Conservation (phyloP, 2,888 invertebrate species). For the Cantharis rufa region DNA sequence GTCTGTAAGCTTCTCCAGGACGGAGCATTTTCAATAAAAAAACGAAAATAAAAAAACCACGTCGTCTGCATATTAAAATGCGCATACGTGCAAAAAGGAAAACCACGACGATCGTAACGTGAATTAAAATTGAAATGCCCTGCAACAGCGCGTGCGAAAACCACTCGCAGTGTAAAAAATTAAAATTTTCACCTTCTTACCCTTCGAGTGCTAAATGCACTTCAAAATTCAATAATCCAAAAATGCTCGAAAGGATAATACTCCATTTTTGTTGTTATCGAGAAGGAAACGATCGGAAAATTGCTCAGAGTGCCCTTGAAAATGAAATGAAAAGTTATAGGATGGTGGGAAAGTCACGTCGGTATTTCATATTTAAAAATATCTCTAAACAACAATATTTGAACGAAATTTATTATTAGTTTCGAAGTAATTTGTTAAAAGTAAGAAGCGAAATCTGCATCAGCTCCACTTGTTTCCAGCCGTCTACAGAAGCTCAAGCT, state of each 20-base stretch:
- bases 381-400: too few species aligned
- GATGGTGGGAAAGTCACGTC: background rate
- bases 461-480: too few species aligned
- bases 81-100: conserved; percentile 27
- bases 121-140: conserved; percentile 33
- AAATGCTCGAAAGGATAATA: background rate
- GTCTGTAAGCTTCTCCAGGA: conserved; percentile 25
- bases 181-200: conserved; percentile 17
- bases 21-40: conserved; percentile 34
- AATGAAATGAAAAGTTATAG: background rate
- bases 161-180: conserved; percentile 14
- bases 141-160: conserved; percentile 31
- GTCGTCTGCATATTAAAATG: conserved; percentile 31
- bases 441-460: too few species aligned
- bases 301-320: background rate
- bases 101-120: conserved; percentile 26
- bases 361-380: background rate
- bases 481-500: too few species aligned
- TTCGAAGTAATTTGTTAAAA: too few species aligned
- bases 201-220: conserved; percentile 7
- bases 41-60: conserved; percentile 29
- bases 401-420: too few species aligned
- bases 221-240: background rate
- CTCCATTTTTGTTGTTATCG: background rate
- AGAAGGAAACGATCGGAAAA: background rate